Percentiles rank a stretch among this genome's conserved stretches.
phyloP scores from a whole-genome alignment of 30 jellyfish, hydroid and myxozoan genomes.

The Cassiopea xamachana region DNA sequence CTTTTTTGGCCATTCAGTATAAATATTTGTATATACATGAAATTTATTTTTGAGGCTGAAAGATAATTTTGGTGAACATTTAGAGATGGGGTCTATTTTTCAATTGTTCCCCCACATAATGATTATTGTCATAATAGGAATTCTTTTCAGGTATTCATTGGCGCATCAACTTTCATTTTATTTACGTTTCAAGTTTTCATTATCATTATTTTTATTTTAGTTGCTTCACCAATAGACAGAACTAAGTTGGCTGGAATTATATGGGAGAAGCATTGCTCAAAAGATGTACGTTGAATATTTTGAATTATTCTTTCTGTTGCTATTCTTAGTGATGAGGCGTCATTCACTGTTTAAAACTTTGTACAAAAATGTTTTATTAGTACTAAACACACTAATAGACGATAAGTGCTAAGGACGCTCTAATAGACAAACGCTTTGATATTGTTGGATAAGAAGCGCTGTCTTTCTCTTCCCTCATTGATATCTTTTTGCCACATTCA shows the following conservation, averaged over 20 bases:
- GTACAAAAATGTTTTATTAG: too few species aligned
- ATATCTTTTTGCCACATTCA: too few species aligned
- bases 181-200: not conserved
- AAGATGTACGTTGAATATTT: not conserved
- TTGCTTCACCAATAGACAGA: not conserved
- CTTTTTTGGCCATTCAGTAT: too few species aligned
- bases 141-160: too few species aligned
- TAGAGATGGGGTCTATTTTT: too few species aligned
- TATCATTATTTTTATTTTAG: not conserved
- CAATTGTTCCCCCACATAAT: too few species aligned
- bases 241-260: not conserved
- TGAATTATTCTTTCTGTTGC: not conserved
- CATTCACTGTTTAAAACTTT: not conserved
- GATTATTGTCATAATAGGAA: too few species aligned
- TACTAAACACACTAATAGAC: not conserved
- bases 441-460: not conserved
- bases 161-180: too few species aligned
- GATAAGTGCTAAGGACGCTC: not conserved
- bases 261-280: slow-evolving; percentile 12
- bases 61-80: too few species aligned
- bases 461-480: not conserved
- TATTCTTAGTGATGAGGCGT: not conserved
- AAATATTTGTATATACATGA: too few species aligned
- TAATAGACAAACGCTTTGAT: not conserved
- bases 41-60: too few species aligned